Conservation (phyloP, 2,113 vertebrate species). For the Murina feae region DNA sequence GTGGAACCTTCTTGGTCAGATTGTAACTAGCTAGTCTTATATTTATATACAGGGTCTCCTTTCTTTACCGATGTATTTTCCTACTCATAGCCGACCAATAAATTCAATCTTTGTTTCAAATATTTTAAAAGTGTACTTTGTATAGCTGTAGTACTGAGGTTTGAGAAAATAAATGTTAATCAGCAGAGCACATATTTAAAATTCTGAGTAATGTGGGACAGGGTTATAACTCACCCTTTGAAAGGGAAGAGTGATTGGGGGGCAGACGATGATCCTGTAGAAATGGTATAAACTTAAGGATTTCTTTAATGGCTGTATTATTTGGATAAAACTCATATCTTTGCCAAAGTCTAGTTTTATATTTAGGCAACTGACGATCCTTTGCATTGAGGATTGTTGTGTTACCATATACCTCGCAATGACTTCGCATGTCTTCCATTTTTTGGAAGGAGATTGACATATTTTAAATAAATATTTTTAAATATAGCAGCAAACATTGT, state of each 20-base stretch:
- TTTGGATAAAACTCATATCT: conserved; percentile 36
- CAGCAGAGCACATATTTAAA: background rate
- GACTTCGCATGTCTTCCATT: conserved; percentile 14
- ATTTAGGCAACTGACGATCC: background rate
- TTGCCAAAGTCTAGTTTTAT: conserved; percentile 58
- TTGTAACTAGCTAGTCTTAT: conserved; percentile 93
- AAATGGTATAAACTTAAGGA: background rate
- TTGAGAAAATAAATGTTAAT: conserved; percentile 46
- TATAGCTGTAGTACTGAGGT: conserved; percentile 60
- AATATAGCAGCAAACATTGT: conserved; percentile 39
- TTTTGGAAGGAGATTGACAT: conserved; percentile 45
- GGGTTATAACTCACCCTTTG: background rate
- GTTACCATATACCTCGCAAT: conserved; percentile 51
- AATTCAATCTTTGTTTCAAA: conserved; percentile 97
- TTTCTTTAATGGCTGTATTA: conserved; percentile 23
- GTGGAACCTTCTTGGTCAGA: conserved; percentile 91
- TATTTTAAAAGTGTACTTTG: conserved; percentile 89
- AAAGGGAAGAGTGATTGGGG: background rate
- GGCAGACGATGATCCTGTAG: background rate
- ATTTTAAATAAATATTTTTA: conserved; percentile 62
- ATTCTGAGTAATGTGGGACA: conserved; percentile 10
- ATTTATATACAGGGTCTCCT: conserved; percentile 97
- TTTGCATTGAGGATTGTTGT: conserved; percentile 1
- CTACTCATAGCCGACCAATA: conserved; percentile 99
- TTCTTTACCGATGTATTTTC: conserved; percentile 99